phyloP scores from a whole-genome alignment of 2,113 vertebrate species.

The Hyperopisus bebe region DNA sequence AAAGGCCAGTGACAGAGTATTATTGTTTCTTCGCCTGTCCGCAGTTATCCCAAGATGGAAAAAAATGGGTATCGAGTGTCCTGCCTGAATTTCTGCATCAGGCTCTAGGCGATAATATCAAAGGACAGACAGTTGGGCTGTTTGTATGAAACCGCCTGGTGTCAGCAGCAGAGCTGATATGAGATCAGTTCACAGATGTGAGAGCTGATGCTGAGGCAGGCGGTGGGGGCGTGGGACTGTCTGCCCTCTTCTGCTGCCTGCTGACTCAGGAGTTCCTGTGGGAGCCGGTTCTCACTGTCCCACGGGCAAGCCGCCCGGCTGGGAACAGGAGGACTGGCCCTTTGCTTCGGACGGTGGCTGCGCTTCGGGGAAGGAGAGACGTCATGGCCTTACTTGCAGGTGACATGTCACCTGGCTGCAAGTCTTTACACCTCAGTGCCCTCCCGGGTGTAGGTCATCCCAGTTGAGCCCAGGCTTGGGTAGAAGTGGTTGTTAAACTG shows the following conservation, averaged over 20 bases:
- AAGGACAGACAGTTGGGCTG: slow-evolving; percentile 34
- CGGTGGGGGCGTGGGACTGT: slow-evolving; percentile 42
- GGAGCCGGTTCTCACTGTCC: slow-evolving; percentile 53
- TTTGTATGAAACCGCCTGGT: slow-evolving; percentile 43
- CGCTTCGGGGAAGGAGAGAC: neutral
- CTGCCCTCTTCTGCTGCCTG: slow-evolving; percentile 25
- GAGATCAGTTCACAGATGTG: slow-evolving; percentile 50
- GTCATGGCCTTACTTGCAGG: neutral
- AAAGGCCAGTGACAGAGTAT: neutral
- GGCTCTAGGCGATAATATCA: slow-evolving; percentile 47
- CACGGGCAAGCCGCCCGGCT: slow-evolving; percentile 45
- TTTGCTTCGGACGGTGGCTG: slow-evolving; percentile 8
- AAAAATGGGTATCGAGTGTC: neutral
- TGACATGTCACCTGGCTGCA: neutral
- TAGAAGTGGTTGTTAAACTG: slow-evolving; percentile 87
- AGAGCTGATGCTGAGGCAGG: slow-evolving; percentile 45
- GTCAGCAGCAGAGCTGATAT: slow-evolving; percentile 55
- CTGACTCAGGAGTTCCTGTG: slow-evolving; percentile 65
- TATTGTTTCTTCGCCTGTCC: neutral
- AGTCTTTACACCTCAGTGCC: slow-evolving; percentile 76
- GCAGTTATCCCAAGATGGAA: neutral
- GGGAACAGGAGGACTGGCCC: neutral
- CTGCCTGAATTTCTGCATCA: neutral
- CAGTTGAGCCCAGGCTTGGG: slow-evolving; percentile 63
- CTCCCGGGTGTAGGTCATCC: slow-evolving; percentile 77